A percentile compares a stretch with the other conserved stretches of the same genome.
phyloP scores from a whole-genome alignment of 2,797 vertebrate genomes.

The Cryptoprocta ferox region DNA sequence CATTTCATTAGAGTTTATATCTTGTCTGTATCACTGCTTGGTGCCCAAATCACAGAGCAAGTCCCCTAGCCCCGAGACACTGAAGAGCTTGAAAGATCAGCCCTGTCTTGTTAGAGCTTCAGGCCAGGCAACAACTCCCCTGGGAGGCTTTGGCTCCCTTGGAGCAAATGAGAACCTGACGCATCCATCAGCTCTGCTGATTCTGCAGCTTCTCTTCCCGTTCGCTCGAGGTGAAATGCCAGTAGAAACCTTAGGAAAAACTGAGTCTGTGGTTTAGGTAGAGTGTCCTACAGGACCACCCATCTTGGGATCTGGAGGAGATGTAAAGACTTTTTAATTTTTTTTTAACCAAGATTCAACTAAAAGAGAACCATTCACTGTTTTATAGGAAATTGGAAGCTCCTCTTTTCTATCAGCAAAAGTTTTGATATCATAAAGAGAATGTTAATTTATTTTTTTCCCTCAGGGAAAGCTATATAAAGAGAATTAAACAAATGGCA shows the following conservation, averaged over 20 bases:
- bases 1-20: background rate
- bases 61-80: background rate
- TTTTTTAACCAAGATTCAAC: background rate
- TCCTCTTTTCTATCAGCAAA: background rate
- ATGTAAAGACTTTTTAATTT: constrained; percentile 14
- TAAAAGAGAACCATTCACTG: background rate
- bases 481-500: constrained; percentile 49
- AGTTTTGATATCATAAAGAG: constrained; percentile 13
- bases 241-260: background rate
- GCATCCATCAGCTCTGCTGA: constrained; percentile 19
- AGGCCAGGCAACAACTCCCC: constrained; percentile 34
- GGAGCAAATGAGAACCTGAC: background rate
- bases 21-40: constrained; percentile 20
- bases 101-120: constrained; percentile 20
- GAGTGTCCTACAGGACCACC: background rate
- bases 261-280: background rate
- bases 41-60: background rate
- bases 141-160: background rate
- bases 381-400: background rate
- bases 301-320: background rate
- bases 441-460: background rate
- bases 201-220: constrained; percentile 16
- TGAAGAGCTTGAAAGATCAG: background rate
- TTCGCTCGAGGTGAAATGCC: background rate
- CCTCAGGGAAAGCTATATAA: constrained; percentile 20